Percentiles rank a stretch among this genome's conserved stretches.
phyloP scores from a whole-genome alignment of 2,888 invertebrate species.

The Omphaloscelis lunosa region DNA sequence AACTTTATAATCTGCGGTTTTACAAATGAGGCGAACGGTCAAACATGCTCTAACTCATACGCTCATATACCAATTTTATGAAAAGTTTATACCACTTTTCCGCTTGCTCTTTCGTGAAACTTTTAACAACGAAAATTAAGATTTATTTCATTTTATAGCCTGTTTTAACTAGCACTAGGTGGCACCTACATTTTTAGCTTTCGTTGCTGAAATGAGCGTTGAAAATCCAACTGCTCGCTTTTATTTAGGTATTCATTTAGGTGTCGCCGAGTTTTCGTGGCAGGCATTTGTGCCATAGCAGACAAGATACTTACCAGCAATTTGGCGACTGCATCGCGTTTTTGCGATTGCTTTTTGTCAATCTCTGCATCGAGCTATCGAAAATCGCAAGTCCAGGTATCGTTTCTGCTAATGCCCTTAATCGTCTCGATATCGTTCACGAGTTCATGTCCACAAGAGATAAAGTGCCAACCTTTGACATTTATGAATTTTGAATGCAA shows the following conservation, averaged over 20 bases:
- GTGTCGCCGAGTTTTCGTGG: neutral
- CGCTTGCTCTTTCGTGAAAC: neutral
- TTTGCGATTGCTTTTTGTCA: neutral
- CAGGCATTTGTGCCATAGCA: neutral
- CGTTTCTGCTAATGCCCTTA: neutral
- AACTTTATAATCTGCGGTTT: neutral
- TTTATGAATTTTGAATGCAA: conserved; percentile 1
- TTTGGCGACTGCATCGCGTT: neutral
- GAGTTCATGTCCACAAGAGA: too few species aligned
- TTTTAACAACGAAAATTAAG: neutral
- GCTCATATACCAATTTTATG: neutral
- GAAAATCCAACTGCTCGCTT: neutral
- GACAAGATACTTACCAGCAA: neutral
- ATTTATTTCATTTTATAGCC: neutral
- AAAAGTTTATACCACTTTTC: neutral
- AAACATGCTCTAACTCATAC: conserved; percentile 3
- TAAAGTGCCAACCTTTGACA: conserved; percentile 56
- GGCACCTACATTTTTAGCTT: too few species aligned
- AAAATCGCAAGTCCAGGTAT: neutral
- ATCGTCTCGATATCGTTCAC: conserved; percentile 23
- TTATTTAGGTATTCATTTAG: neutral
- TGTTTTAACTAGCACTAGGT: too few species aligned
- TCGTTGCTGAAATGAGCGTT: neutral
- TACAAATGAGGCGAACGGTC: neutral
- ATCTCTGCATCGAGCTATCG: neutral